A percentile compares a stretch with the other conserved stretches of the same genome.
Evolutionary conservation across 2,113 vertebrate genomes (phyloP).

Genomic region (Mohoua ochrocephala): DNA sequence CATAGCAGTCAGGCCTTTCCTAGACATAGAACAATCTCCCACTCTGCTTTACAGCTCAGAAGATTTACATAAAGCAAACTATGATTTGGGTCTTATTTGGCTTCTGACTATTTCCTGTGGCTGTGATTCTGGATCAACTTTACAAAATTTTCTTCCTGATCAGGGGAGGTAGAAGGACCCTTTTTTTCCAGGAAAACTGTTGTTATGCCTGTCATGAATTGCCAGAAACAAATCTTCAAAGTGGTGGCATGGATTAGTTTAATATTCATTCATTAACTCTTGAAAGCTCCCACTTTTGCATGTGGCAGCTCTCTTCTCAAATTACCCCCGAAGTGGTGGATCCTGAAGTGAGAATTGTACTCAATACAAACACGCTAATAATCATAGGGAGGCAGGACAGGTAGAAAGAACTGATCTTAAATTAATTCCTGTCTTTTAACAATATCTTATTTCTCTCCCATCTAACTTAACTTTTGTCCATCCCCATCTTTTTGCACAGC

Average conservation of each 20-base stretch:
- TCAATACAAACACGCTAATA: neutral
- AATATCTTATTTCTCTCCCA: neutral
- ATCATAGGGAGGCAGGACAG: neutral
- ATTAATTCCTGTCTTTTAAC: neutral
- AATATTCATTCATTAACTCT: neutral
- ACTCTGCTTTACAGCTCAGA: neutral
- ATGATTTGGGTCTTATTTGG: neutral
- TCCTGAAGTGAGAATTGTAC: neutral
- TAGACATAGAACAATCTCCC: neutral
- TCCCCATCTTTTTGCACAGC: neutral
- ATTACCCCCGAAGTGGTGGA: neutral
- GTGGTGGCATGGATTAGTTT: neutral
- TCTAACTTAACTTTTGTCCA: neutral
- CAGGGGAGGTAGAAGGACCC: neutral
- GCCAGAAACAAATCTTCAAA: neutral
- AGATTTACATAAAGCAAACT: neutral
- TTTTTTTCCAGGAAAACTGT: neutral
- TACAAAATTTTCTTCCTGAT: neutral
- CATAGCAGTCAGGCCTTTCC: neutral
- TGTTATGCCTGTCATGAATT: neutral
- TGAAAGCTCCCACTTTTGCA: neutral
- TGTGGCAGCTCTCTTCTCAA: neutral
- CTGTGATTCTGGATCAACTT: neutral
- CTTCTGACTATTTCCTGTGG: neutral
- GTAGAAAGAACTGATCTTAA: neutral